Conservation (phyloP, 1,140 invertebrate species). For the Drosophila yakuba region DNA sequence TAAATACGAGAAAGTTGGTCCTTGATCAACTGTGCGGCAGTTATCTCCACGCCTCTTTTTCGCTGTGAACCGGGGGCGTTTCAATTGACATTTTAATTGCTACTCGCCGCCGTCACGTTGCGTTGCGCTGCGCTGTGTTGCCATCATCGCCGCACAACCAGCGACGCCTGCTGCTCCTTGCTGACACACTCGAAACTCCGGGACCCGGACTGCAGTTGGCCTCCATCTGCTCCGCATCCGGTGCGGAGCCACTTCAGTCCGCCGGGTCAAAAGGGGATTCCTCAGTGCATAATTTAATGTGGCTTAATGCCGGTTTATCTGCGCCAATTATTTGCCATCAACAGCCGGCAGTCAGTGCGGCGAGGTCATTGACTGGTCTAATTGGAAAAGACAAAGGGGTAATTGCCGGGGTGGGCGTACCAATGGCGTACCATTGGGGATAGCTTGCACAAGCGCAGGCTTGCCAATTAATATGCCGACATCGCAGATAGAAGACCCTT, state of each 20-base stretch:
- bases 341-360: slow-evolving; percentile 14
- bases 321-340: slow-evolving; percentile 54
- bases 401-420: slow-evolving; percentile 23
- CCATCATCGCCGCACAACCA: slow-evolving; percentile 7
- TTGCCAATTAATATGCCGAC: slow-evolving; percentile 15
- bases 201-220: not conserved
- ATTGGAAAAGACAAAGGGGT: slow-evolving; percentile 47
- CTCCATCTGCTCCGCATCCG: slow-evolving; percentile 2
- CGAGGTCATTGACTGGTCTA: slow-evolving; percentile 59
- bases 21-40: slow-evolving; percentile 7
- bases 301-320: slow-evolving; percentile 62
- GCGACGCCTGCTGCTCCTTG: slow-evolving; percentile 13
- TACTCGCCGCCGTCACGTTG: slow-evolving; percentile 45
- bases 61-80: slow-evolving; percentile 44
- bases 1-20: not conserved
- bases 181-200: slow-evolving; percentile 18
- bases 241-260: slow-evolving; percentile 30
- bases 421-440: not conserved
- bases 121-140: slow-evolving; percentile 34
- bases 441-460: slow-evolving; percentile 13
- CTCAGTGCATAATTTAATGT: slow-evolving; percentile 65
- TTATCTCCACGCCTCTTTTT: slow-evolving; percentile 22
- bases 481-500: slow-evolving; percentile 2
- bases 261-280: slow-evolving; percentile 26
- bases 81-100: slow-evolving; percentile 80